Evolutionary conservation across 1,140 invertebrate species (phyloP).

Genomic region (Drosophila lacteicornis): DNA sequence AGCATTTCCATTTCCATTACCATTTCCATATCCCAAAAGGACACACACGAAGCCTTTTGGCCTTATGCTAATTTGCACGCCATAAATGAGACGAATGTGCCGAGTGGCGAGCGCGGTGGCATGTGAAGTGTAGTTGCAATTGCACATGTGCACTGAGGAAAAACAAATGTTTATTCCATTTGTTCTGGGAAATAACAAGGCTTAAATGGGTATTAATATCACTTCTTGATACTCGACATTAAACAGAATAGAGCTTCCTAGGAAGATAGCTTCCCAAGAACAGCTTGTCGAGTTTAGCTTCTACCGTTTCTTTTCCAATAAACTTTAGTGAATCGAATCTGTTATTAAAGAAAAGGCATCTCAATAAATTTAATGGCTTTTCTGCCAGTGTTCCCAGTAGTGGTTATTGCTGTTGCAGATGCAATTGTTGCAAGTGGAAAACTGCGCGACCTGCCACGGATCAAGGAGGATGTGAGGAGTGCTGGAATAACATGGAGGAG

Average conservation of each 20-base stretch:
- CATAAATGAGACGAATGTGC: constrained; percentile 82
- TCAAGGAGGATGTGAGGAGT: constrained; percentile 7
- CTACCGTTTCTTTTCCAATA: no score
- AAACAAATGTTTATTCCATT: neutral
- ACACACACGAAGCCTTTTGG: constrained; percentile 75
- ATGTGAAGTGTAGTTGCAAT: constrained; percentile 38
- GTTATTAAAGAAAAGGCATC: neutral
- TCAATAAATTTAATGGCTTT: neutral
- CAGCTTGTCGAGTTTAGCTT: no score
- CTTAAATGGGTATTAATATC: no score
- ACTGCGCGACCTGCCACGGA: constrained; percentile 24
- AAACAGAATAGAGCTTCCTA: no score
- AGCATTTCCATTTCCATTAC: constrained; percentile 10
- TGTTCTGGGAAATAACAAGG: neutral
- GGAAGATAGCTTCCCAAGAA: no score
- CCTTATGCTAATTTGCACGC: constrained; percentile 79
- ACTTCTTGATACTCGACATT: no score
- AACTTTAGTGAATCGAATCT: no score
- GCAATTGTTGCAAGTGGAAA: constrained; percentile 47
- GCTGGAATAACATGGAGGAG: neutral
- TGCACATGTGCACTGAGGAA: constrained; percentile 22
- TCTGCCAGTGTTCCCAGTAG: neutral
- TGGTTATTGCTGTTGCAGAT: constrained; percentile 21
- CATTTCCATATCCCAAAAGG: constrained; percentile 46
- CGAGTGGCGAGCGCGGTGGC: constrained; percentile 67